Percentiles rank a stretch among this genome's conserved stretches.
Evolutionary conservation across 1,140 invertebrate species (phyloP).

Genomic region (Euwallacea fornicatus): DNA sequence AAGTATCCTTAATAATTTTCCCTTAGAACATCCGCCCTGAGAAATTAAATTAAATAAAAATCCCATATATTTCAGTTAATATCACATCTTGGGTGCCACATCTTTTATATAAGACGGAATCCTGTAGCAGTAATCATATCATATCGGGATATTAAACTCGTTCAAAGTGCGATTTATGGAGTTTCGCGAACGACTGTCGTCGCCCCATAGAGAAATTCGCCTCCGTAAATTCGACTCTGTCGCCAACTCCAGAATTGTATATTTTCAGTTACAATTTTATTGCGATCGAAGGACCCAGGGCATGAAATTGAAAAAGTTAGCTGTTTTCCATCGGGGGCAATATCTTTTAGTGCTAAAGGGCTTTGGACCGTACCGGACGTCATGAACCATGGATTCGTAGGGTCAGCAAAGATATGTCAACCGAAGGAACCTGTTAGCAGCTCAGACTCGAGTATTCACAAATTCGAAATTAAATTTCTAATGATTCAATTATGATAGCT

Average conservation of each 20-base stretch:
- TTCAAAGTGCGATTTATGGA: conserved; percentile 47
- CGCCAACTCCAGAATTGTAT: conserved; percentile 44
- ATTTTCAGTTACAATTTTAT: conserved; percentile 45
- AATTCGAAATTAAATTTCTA: no score
- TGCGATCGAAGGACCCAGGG: conserved; percentile 43
- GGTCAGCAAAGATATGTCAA: no score
- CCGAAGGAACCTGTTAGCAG: no score
- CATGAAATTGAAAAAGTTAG: conserved; percentile 52
- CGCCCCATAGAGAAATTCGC: conserved; percentile 41
- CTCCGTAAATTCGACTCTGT: conserved; percentile 44
- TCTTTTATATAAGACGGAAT: conserved; percentile 26
- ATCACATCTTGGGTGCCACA: conserved; percentile 19
- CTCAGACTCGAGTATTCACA: no score
- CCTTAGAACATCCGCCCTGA: not conserved
- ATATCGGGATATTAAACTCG: conserved; percentile 49
- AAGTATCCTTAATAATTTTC: conserved; percentile 3
- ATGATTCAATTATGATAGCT: no score
- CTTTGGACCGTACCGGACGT: not conserved
- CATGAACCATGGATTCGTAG: not conserved
- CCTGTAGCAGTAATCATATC: conserved; percentile 42
- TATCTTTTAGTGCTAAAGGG: conserved; percentile 13
- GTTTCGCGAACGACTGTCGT: conserved; percentile 31
- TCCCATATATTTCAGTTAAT: conserved; percentile 37
- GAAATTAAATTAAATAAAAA: conserved; percentile 33
- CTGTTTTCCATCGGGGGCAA: conserved; percentile 32